Evolutionary conservation across 2,113 vertebrate genomes (phyloP).

Genomic region (Vireo altiloquus): DNA sequence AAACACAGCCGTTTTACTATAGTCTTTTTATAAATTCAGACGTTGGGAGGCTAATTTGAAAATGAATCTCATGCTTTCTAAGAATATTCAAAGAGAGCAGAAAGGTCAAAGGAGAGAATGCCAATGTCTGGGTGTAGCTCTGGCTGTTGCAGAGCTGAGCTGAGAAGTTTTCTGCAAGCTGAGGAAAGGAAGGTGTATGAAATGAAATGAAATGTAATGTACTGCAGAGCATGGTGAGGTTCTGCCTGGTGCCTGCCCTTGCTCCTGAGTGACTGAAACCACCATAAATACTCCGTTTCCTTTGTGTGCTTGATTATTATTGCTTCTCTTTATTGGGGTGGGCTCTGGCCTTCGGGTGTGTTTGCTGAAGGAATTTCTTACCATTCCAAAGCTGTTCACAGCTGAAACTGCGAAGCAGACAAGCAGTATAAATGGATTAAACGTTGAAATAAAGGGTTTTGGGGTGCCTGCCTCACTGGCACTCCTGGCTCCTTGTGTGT

Average conservation of each 20-base stretch:
- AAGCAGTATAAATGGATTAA: background rate
- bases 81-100: background rate
- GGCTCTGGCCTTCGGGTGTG: background rate
- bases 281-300: background rate
- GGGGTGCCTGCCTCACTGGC: background rate
- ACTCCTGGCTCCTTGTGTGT: background rate
- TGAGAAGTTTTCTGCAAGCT: background rate
- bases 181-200: background rate
- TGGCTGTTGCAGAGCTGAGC: background rate
- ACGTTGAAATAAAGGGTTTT: background rate
- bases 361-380: slow-evolving; percentile 22
- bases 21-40: background rate
- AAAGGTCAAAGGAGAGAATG: background rate
- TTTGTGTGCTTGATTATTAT: background rate
- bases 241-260: background rate
- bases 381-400: slow-evolving; percentile 27
- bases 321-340: background rate
- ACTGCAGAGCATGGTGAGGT: background rate
- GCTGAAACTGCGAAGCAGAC: background rate
- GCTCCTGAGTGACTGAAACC: background rate
- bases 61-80: background rate
- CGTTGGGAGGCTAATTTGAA: background rate
- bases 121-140: background rate
- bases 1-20: background rate
- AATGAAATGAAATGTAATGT: background rate